These are phyloP conservation scores for Tonatia bakeri DNA, from an alignment of 2,113 vertebrate genomes.

Conservation along the genomic window DNA sequence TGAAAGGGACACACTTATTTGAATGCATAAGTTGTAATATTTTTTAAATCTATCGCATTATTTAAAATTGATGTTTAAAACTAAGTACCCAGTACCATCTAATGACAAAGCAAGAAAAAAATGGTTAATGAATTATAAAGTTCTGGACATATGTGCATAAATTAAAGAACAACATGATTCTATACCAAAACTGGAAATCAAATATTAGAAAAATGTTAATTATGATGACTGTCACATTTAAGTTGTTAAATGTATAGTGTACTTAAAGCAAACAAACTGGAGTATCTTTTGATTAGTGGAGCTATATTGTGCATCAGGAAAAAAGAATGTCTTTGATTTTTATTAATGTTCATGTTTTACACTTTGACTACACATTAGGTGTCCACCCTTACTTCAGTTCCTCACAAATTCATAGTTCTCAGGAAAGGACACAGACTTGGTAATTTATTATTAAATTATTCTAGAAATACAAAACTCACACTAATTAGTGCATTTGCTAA, in stretches of 20 bases:
- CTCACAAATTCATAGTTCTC: background rate
- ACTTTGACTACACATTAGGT: background rate
- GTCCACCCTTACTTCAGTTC: background rate
- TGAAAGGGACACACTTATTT: background rate
- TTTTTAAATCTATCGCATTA: background rate
- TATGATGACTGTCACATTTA: background rate
- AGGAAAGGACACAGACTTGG: background rate
- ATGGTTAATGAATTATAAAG: background rate
- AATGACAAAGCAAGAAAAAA: background rate
- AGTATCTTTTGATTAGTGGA: background rate
- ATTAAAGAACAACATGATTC: background rate
- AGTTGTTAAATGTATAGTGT: background rate
- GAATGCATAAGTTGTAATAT: background rate
- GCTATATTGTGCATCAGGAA: background rate
- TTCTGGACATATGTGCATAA: background rate
- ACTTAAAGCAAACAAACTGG: background rate
- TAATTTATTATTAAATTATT: conserved; percentile 20
- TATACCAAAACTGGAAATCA: background rate
- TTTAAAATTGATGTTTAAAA: background rate
- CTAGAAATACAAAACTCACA: background rate
- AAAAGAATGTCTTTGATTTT: background rate
- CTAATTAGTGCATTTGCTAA: background rate
- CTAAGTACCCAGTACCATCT: background rate
- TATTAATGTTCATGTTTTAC: background rate
- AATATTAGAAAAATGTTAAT: background rate